Percentiles rank a stretch among this genome's conserved stretches.
Conservation (phyloP, 2,797 vertebrate species). For the Pristis pectinata region DNA sequence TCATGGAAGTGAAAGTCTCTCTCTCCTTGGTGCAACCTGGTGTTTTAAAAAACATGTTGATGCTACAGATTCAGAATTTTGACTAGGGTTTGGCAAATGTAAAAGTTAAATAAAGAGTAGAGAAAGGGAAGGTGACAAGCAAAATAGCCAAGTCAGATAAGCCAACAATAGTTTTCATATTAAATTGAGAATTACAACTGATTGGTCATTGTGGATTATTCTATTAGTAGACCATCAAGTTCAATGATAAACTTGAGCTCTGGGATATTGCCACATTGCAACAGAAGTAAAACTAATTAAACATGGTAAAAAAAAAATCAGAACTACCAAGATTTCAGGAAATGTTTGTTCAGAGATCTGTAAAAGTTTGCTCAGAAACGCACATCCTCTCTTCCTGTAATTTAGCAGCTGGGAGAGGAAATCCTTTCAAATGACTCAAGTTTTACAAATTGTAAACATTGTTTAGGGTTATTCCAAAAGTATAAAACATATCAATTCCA, state of each 20-base stretch:
- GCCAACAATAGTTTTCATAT: background rate
- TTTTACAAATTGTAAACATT: background rate
- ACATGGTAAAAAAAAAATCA: background rate
- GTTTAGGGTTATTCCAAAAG: background rate
- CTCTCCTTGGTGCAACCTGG: background rate
- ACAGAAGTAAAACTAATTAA: background rate
- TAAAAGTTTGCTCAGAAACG: background rate
- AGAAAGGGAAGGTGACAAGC: background rate
- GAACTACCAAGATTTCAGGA: background rate
- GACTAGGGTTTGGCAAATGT: background rate
- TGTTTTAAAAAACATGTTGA: background rate
- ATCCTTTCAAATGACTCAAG: constrained; percentile 30
- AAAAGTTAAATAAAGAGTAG: background rate
- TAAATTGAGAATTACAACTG: background rate
- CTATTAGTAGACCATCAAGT: background rate
- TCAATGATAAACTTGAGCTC: background rate
- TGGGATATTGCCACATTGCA: background rate
- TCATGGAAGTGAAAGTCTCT: background rate
- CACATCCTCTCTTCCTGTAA: background rate
- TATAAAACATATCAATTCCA: background rate
- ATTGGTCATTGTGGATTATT: background rate
- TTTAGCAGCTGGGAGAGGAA: background rate
- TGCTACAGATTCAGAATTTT: background rate
- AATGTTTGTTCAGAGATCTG: background rate
- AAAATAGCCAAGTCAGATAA: background rate